Evolutionary conservation across 2,888 invertebrate species (phyloP), one percentile per base, ranked within the genome.

Genomic region (Ptychoptera albimana): DNA sequence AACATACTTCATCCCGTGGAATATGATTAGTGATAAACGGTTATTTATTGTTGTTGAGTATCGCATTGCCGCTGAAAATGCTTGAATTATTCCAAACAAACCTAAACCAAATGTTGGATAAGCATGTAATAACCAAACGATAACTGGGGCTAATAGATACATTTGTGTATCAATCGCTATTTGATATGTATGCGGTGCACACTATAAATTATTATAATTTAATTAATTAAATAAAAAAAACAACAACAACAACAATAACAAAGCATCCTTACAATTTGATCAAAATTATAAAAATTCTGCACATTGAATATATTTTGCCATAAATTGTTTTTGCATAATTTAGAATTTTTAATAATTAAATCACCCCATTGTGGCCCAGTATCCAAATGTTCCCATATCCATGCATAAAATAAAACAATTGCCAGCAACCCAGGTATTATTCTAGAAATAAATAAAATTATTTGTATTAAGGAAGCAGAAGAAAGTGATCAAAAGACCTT

Each of bases 181-280:
- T 54, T 82, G 82, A 56, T 83, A 78, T 0, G 81, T 80, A 61
- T 81, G 80, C 1, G 81, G 76, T 15, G 82, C 81, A 54, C 83
- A 84, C 83, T 83, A 61, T 10, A 63, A 40, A 40, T 14, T 31
- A 30, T n/a, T n/a, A n/a, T n/a, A 39, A 39, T 29, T 12, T 12
- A 39, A 9, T 11, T 11, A 32, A 32, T 11, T 3, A 32, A 7
- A 11, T 32, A 30, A 12, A 30, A 12, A 14, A 13, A 39, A 12
- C 29, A 29, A 8, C 30, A 39, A 39, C 13, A 29, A 12, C 16
- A 30, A 14, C 31, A 13, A 1, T 9, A n/a, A 23, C 12, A 9
- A 30, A 9, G 3, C 31, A 13, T 42, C 8, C 67, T 61, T 58
- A 79, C 80, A 72, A 79, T 79, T 49, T 79, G 73, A 55, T 79